Evolutionary conservation across 1,140 invertebrate genomes (phyloP).

Genomic region (Gonioctena quinquepunctata): DNA sequence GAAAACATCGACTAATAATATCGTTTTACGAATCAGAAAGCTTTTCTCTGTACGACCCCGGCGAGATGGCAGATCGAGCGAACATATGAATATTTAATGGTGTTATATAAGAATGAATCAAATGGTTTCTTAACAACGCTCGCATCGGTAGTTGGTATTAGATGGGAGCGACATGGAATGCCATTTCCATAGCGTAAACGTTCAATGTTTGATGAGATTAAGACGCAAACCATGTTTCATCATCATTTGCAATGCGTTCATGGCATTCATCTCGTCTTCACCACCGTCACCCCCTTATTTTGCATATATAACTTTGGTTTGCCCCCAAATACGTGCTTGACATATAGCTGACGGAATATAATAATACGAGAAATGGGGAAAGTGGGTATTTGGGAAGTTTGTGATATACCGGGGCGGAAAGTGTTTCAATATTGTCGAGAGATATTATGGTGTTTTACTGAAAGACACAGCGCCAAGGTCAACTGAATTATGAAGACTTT

Average conservation of each 20-base stretch:
- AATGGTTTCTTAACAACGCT: slow-evolving; percentile 15
- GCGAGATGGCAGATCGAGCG: slow-evolving; percentile 1
- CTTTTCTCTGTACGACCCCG: slow-evolving; percentile 14
- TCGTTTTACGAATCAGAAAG: slow-evolving; percentile 1
- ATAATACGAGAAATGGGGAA: background rate
- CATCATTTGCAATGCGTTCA: slow-evolving; percentile 19
- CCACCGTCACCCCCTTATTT: background rate
- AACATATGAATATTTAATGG: slow-evolving; percentile 15
- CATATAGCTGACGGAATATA: too few species aligned
- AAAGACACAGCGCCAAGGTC: too few species aligned
- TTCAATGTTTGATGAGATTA: slow-evolving; percentile 53
- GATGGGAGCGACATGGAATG: background rate
- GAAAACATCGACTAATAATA: background rate
- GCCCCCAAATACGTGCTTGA: background rate
- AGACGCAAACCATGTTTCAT: slow-evolving; percentile 51
- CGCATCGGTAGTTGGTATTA: slow-evolving; percentile 1
- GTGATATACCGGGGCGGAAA: too few species aligned
- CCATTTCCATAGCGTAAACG: slow-evolving; percentile 30
- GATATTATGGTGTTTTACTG: too few species aligned
- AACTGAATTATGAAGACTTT: too few species aligned
- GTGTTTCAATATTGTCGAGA: too few species aligned
- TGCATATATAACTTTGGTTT: slow-evolving; percentile 3
- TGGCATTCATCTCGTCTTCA: background rate
- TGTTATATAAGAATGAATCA: slow-evolving; percentile 13
- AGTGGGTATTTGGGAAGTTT: too few species aligned